Conservation (phyloP, 2,797 vertebrate genomes). For the Paedocypris micromegethes region DNA sequence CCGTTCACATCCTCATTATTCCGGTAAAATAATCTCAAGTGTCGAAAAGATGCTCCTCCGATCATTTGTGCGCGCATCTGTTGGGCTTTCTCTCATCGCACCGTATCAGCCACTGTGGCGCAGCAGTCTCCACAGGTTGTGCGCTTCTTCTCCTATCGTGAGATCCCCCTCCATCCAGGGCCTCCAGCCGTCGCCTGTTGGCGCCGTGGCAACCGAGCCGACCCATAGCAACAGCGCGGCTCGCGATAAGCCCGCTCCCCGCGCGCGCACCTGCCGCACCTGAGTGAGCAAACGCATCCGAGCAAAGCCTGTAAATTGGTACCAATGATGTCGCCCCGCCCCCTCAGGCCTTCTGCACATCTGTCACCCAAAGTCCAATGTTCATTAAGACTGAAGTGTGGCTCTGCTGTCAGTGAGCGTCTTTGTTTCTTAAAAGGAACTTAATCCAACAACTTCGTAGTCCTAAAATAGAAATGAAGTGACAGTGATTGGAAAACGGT, state of each 20-base stretch:
- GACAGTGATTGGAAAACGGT: conserved; percentile 1
- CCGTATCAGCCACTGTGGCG: conserved; percentile 23
- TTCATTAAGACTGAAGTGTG: conserved; percentile 11
- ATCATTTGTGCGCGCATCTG: conserved; percentile 20
- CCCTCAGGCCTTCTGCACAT: conserved; percentile 20
- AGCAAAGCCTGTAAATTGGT: conserved; percentile 32
- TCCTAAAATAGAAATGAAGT: conserved; percentile 14
- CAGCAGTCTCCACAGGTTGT: conserved; percentile 33
- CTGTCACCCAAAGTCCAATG: conserved; percentile 10
- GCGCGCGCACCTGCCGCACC: conserved; percentile 30
- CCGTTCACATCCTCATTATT: conserved; percentile 9
- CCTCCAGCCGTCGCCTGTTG: conserved; percentile 12
- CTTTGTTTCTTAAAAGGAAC: conserved; percentile 1
- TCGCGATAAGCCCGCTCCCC: conserved; percentile 25
- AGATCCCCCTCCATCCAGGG: conserved; percentile 26
- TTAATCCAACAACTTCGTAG: background rate
- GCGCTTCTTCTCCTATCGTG: background rate
- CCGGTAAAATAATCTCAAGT: conserved; percentile 2
- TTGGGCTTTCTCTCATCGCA: conserved; percentile 20
- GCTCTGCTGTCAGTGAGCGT: conserved; percentile 12
- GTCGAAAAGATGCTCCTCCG: background rate
- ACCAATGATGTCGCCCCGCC: conserved; percentile 19
- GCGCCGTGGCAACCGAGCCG: conserved; percentile 41
- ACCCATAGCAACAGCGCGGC: conserved; percentile 46
- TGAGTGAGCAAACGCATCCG: conserved; percentile 28